Conservation (phyloP, 2,888 invertebrate genomes). For the Tanypteryx hageni region DNA sequence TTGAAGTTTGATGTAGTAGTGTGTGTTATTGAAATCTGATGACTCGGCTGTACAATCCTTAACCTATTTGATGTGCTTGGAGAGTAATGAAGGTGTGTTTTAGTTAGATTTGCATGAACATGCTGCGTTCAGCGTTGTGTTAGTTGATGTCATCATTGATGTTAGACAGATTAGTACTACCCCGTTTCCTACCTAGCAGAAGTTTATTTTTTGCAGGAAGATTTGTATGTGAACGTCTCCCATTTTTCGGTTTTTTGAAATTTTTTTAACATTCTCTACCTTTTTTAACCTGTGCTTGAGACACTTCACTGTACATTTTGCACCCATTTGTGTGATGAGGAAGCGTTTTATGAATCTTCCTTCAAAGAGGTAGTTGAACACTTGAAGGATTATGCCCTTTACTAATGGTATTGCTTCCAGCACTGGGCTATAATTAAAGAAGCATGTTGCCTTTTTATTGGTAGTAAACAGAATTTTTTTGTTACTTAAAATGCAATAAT, state of each 20-base stretch:
- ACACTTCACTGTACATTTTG: conserved; percentile 59
- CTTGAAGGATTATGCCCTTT: conserved; percentile 54
- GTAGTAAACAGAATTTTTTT: conserved; percentile 45
- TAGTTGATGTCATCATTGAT: conserved; percentile 33
- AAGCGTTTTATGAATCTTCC: conserved; percentile 62
- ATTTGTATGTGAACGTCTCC: conserved; percentile 62
- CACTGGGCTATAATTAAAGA: conserved; percentile 46
- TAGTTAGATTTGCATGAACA: conserved; percentile 53
- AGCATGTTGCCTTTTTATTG: conserved; percentile 56
- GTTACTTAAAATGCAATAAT: conserved; percentile 23
- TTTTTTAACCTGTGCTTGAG: conserved; percentile 38
- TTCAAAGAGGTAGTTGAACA: conserved; percentile 53
- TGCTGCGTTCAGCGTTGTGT: conserved; percentile 38
- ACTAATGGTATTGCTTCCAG: conserved; percentile 54
- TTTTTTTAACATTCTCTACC: neutral
- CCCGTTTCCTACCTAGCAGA: conserved; percentile 58
- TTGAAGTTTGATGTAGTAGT: conserved; percentile 53
- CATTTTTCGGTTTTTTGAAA: conserved; percentile 33
- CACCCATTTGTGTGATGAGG: conserved; percentile 43
- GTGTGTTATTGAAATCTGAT: conserved; percentile 18
- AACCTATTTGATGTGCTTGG: conserved; percentile 43
- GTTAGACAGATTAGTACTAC: conserved; percentile 30
- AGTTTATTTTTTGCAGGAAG: conserved; percentile 64
- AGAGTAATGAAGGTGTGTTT: conserved; percentile 26
- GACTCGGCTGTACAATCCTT: conserved; percentile 27